Evolutionary conservation across 2,113 vertebrate species (phyloP).

Genomic region (Piprites chloris): DNA sequence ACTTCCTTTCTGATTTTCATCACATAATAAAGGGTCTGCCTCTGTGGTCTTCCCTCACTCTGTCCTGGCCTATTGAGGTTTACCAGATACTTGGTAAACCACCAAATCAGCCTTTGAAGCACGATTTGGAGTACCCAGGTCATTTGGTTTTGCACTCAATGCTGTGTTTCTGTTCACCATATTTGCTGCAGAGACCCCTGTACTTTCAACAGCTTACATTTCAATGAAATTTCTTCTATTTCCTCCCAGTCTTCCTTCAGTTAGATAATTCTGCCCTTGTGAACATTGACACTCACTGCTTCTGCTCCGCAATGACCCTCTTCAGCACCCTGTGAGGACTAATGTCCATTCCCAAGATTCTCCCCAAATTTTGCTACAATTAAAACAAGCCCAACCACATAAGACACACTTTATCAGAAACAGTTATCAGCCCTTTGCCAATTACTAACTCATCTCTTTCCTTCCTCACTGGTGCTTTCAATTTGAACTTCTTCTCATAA

Average conservation of each 20-base stretch:
- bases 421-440: not conserved
- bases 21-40: not conserved
- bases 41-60: not conserved
- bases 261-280: not conserved
- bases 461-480: not conserved
- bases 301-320: not conserved
- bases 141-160: not conserved
- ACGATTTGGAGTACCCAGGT: not conserved
- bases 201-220: not conserved
- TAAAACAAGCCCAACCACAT: not conserved
- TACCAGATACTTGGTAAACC: not conserved
- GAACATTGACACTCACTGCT: not conserved
- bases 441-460: not conserved
- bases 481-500: not conserved
- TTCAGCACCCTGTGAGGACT: not conserved
- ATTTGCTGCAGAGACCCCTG: not conserved
- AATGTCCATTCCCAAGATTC: fast-evolving
- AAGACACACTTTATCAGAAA: not conserved
- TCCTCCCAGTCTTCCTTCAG: not conserved
- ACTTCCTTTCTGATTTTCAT: not conserved
- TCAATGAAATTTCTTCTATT: not conserved
- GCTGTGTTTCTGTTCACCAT: not conserved
- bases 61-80: not conserved
- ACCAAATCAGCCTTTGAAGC: not conserved
- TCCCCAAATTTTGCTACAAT: not conserved